These are phyloP conservation scores for Lasioglossum villosulum DNA, from an alignment of 2,888 invertebrate genomes.

Conservation along the genomic window DNA sequence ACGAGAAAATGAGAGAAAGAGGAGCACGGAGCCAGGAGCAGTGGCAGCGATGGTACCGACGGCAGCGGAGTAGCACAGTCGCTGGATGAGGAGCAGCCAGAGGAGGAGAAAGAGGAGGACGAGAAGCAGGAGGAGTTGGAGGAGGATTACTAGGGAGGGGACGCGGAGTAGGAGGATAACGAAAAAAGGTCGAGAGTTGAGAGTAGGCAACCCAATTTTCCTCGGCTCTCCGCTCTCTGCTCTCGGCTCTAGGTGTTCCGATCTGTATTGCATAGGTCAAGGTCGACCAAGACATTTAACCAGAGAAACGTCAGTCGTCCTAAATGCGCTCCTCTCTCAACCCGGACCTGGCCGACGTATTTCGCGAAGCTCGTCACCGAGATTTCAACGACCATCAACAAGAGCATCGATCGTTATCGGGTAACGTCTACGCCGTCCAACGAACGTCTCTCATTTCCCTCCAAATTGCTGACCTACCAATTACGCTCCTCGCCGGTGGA, in stretches of 20 bases:
- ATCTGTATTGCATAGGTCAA: conserved; percentile 65
- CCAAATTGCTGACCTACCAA: neutral
- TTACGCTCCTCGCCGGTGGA: neutral
- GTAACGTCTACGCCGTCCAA: neutral
- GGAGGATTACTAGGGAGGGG: neutral
- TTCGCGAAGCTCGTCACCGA: neutral
- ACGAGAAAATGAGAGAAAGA: conserved; percentile 61
- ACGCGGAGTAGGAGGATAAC: conserved; percentile 13
- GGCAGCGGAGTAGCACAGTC: neutral
- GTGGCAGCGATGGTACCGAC: neutral
- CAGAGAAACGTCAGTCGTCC: conserved; percentile 36
- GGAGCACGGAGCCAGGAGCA: conserved; percentile 30
- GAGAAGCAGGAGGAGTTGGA: neutral
- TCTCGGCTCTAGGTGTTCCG: conserved; percentile 51
- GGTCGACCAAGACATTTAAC: conserved; percentile 59
- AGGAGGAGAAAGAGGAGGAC: neutral
- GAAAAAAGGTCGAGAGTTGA: conserved; percentile 71
- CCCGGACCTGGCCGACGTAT: conserved; percentile 1
- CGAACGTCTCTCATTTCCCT: neutral
- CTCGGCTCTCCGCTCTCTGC: conserved; percentile 37
- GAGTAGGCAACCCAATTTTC: conserved; percentile 72
- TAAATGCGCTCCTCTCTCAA: conserved; percentile 22
- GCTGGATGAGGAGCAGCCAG: neutral
- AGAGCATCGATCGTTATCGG: conserved; percentile 3
- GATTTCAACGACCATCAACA: neutral